Evolutionary conservation across 2,113 vertebrate species (phyloP), one percentile per base, ranked within the genome.

Genomic region (Ranitomeya imitator): DNA sequence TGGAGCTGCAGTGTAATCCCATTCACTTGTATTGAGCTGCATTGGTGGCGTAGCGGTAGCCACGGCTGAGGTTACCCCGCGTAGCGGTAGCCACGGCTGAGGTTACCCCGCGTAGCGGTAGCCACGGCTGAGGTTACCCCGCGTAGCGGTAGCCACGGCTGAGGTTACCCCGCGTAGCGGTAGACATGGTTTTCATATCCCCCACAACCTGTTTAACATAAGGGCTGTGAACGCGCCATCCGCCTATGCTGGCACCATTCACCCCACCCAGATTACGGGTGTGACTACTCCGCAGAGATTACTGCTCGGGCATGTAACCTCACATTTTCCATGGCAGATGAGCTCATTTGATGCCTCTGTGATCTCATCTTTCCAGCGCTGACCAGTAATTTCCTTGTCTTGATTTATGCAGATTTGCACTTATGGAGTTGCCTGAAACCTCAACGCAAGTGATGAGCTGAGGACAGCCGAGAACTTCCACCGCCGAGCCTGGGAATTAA

Each of bases 391-490:
- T 83, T 83, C 80, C 80, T 65, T 83, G 26, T 83, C 31, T 45
- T 83, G 9, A 51, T 83, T 51, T 65, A 37, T 52, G 31, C 80
- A 83, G 80, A 83, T 83, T 83, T 83, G 80, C 80, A 83, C 80
- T 83, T 83, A 65, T 37, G 21, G 80, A 83, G 60, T 63, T 65
- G 60, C 59, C 59, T 31, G 45, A 83, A 74, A 80, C 23, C 79
- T 60, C 55, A 80, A 12, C 23, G 7, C 78, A n/a, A 80, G 21
- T 4, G 31, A 83, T 60, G 80, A 83, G 9, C 9, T 60, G 61
- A 45, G 61, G 79, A 82, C 79, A 82, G 59, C 31, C 79, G 57
- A 37, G 60, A 21, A 51, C 15, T 37, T 59, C 57, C 79, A 57
- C 80, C 67, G 80, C 80, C 67, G 80, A 83, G 80, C 80, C 80